Conservation (phyloP, 2,888 invertebrate genomes). For the Tinea semifulvella region DNA sequence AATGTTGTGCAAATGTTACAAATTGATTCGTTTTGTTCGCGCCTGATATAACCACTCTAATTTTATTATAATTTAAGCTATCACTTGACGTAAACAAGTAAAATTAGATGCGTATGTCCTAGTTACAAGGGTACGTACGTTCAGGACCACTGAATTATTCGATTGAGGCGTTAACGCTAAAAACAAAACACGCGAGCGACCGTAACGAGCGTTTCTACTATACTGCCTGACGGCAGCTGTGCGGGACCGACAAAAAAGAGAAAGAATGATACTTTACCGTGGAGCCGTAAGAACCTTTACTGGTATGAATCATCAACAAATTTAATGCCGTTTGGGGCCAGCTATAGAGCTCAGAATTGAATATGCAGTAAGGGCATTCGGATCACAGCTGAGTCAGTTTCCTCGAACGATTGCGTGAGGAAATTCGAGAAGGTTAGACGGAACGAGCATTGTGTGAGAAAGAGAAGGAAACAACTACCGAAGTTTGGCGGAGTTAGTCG, state of each 20-base stretch:
- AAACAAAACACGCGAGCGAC: slow-evolving; percentile 29
- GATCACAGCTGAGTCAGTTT: slow-evolving; percentile 53
- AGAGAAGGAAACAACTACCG: slow-evolving; percentile 37
- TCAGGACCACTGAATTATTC: slow-evolving; percentile 29
- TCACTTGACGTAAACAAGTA: neutral
- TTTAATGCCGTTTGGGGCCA: slow-evolving; percentile 22
- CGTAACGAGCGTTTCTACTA: slow-evolving; percentile 44
- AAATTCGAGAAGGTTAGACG: slow-evolving; percentile 49
- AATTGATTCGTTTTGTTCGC: slow-evolving; percentile 22
- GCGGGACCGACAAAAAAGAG: slow-evolving; percentile 52
- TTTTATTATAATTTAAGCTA: neutral
- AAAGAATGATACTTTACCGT: slow-evolving; percentile 50
- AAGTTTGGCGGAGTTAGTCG: slow-evolving; percentile 38
- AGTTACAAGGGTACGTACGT: neutral
- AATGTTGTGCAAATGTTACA: slow-evolving; percentile 27
- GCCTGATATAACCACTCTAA: neutral
- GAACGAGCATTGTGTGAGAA: slow-evolving; percentile 45
- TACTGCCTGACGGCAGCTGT: slow-evolving; percentile 57
- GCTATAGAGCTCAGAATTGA: slow-evolving; percentile 30
- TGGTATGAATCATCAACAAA: slow-evolving; percentile 26
- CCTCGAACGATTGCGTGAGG: slow-evolving; percentile 47
- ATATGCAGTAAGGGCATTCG: slow-evolving; percentile 24
- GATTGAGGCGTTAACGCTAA: slow-evolving; percentile 39
- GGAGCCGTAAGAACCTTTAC: slow-evolving; percentile 32
- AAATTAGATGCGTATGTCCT: neutral